Evolutionary conservation across 2,888 invertebrate species (phyloP), one percentile per base, ranked within the genome.

Genomic region (Acrocyrtus sp.): DNA sequence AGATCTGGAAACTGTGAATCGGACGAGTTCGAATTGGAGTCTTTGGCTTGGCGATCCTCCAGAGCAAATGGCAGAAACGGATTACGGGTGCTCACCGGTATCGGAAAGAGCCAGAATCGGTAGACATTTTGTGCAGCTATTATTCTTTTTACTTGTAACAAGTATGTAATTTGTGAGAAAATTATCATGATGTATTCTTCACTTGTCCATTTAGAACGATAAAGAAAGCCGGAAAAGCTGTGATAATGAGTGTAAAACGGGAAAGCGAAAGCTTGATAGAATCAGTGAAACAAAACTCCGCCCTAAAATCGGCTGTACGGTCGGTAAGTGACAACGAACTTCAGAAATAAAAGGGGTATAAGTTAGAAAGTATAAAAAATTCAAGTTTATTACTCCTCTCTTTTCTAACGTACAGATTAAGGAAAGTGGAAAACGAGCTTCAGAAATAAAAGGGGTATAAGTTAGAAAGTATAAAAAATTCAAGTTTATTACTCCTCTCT

Each of bases 1-100:
- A 97, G 96, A 84, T 91, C 92, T n/a, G 97, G 98, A 0, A 87
- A 92, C 70, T 95, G 96, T 0, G 95, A 95, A 84, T 92, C 92
- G 39, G 98, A 98, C 84, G 95, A 97, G 83, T 98, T 98, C 85
- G 98, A 98, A 85, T 88, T 92, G 83, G 97, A 98, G 85, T 92
- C 90, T 69, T 92, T 81, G 8, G 80, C 77, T n/a, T 81, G 81
- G 80, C 68, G 80, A 39, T 75, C 78, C 8, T 72, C 78, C 12
- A 73, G 77, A 72, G 76, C 78, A 0, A 78, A 77, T 65, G 76
- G 77, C 8, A 75, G 61, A 61, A 79, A 80, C 63, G 78, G 79
- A 15, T 56, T 77, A 15, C 61, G 72, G n/a, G 79, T 73, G 43
- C 69, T 81, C 1, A 74, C 74, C 41, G 76, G 72, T 61, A 54